Evolutionary conservation across 2,888 invertebrate species (phyloP).

Genomic region (Polietes domitor): DNA sequence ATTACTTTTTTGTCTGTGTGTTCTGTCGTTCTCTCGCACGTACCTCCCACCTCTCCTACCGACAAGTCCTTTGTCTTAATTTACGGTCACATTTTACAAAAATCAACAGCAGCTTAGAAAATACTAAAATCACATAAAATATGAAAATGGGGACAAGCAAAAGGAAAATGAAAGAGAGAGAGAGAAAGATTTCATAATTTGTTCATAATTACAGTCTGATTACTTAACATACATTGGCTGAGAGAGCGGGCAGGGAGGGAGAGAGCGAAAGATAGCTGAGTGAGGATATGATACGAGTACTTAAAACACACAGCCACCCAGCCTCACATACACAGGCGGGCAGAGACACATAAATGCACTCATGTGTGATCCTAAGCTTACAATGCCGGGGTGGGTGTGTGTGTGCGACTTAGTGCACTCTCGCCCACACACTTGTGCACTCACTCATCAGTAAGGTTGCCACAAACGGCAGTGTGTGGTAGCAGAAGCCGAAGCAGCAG

Average conservation of each 20-base stretch:
- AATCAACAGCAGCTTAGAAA: slow-evolving; percentile 44
- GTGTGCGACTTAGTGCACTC: background rate
- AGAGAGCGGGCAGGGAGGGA: background rate
- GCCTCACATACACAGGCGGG: background rate
- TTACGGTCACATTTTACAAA: slow-evolving; percentile 27
- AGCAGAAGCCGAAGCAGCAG: background rate
- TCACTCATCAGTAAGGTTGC: background rate
- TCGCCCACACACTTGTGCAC: background rate
- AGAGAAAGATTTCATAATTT: slow-evolving; percentile 24
- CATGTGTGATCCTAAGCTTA: background rate
- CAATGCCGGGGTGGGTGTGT: background rate
- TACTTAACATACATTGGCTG: background rate
- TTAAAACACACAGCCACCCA: background rate
- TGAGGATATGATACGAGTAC: background rate
- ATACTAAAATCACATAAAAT: slow-evolving; percentile 18
- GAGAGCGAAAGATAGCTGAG: background rate
- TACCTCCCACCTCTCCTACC: background rate
- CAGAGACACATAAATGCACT: slow-evolving; percentile 16
- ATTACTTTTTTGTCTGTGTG: slow-evolving; percentile 16
- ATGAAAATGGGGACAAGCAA: background rate
- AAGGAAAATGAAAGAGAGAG: background rate
- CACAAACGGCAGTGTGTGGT: background rate
- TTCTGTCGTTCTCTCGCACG: background rate
- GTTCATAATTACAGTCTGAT: slow-evolving; percentile 54
- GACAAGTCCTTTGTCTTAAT: slow-evolving; percentile 24